Percentiles rank a stretch among this genome's conserved stretches.
phyloP scores from a whole-genome alignment of 2,797 vertebrate species.

The Benthosema pterotum region DNA sequence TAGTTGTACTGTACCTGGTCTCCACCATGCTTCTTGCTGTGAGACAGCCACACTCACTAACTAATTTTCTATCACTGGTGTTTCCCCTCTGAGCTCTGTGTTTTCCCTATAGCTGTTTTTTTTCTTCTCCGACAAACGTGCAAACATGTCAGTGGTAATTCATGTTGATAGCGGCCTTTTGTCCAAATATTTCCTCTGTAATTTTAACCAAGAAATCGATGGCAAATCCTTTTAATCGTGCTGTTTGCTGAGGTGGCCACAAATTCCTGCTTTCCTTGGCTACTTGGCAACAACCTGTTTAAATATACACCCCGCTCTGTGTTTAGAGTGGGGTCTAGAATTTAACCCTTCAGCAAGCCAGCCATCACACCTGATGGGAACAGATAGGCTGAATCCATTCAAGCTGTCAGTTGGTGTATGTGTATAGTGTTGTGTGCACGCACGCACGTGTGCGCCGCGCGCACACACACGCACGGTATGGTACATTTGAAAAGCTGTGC shows the following conservation, averaged over 20 bases:
- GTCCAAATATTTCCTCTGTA: conserved; percentile 79
- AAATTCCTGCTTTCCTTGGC: conserved; percentile 73
- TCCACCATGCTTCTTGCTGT: conserved; percentile 47
- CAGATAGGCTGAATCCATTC: conserved; percentile 57
- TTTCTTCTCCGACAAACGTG: conserved; percentile 43
- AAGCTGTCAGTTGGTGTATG: conserved; percentile 53
- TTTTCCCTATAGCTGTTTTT: too few species aligned
- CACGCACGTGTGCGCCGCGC: too few species aligned
- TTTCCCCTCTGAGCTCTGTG: not conserved
- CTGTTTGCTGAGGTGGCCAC: conserved; percentile 74
- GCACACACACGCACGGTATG: too few species aligned
- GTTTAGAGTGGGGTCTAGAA: conserved; percentile 66
- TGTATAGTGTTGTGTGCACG: not conserved
- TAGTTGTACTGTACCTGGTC: conserved; percentile 35
- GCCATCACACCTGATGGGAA: conserved; percentile 65
- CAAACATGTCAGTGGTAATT: conserved; percentile 78
- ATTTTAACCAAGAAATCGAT: conserved; percentile 74
- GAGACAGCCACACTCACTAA: not conserved
- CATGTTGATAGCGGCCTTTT: conserved; percentile 69
- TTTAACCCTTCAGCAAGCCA: conserved; percentile 55
- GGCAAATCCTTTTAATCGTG: conserved; percentile 76
- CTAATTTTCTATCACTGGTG: conserved; percentile 10
- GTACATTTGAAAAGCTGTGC: too few species aligned
- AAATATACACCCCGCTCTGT: conserved; percentile 62
- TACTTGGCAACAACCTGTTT: conserved; percentile 60